Evolutionary conservation across 2,113 vertebrate species (phyloP), one percentile per base, ranked within the genome.

Genomic region (Epinephelus cyanopodus): DNA sequence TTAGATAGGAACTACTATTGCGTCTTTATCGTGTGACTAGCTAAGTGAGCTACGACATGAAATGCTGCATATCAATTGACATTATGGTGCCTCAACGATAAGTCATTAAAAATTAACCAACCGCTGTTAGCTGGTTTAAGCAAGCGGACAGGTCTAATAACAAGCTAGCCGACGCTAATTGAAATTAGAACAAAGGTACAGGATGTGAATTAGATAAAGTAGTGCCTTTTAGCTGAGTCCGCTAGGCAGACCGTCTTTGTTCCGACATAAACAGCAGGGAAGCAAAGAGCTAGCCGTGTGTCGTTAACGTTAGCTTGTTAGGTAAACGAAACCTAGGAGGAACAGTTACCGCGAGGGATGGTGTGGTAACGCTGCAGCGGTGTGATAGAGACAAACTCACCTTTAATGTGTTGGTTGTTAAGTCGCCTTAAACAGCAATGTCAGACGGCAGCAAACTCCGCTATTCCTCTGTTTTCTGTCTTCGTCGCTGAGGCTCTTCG

Each of bases 231-330:
- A 47, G 27, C 14, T 4, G n/a, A 54, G 27, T 1, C 33, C 3
- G 12, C 25, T 14, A 0, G 52, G 45, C 50, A 25, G 27, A 66
- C 4, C 48, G 52, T 83, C 87, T 92, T 93, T 91, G 92, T 93
- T 91, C 86, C 72, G 54, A 85, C 63, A 81, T 52, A 68, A 87
- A 79, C 82, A 88, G 67, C 83, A 23, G 62, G 69, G 54, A 61
- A 60, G 67, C 63, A 6, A 19, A 5, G 4, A 56, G 90, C 87
- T 87, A 90, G 50, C 91, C 23, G 27, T 45, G 42, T 45, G 42
- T 12, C 42, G 42, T 9, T 33, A 29, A 62, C 67, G 77, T 53
- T 93, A 91, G 89, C 89, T 52, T 72, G 57, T 39, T 25, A 64
- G 68, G 56, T 61, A 79, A 82, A 77, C 74, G 64, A 69, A 65